Evolutionary conservation across 1,140 invertebrate species (phyloP), one percentile per base, ranked within the genome.

Genomic region (Drosophila saltans): DNA sequence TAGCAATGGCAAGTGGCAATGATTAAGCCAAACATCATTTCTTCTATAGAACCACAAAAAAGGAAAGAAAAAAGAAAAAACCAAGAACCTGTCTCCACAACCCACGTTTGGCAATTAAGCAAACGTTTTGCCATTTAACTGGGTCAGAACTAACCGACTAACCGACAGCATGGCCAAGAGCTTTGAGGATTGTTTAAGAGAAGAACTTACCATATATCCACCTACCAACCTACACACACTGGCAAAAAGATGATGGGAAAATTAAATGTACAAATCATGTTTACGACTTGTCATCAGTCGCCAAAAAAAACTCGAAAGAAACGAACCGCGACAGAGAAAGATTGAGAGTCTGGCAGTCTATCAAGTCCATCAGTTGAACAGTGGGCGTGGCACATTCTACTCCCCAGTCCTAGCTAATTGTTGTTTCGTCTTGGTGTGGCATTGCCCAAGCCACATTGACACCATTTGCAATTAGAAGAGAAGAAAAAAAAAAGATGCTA

Each of bases 231-330:
- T 68, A 72, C 62, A 66, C 62, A 66, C 60, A 48, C 81, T 77
- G 72, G 66, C 75, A 66, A 77, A 86, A 85, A 84, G 84, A 83
- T 89, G 84, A 52, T 52, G 45, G 21, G 77, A 80, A 88, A 88
- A 88, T 88, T 88, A 88, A 88, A 88, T 88, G 83, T 88, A 89
- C 84, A 88, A 88, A 88, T 88, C 83, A 83, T 88, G 83, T 88
- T 83, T 85, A 85, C 79, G 82, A 85, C 76, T 89, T 88, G 83
- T 88, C 84, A 81, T 80, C 81, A 69, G 70, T 65, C 81, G 67
- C 61, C 68, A 72, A 58, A 36, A 63, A 75, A 57, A 67, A 56
- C 16, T 16, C 16, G 16, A 21, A 16, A 43, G 16, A 16, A n/a
- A 3, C 6, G 8, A 21, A 16, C 55, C 21, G 8, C 10, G 55